Conservation (phyloP, 2,888 invertebrate genomes). For the Ectemnius continuus region DNA sequence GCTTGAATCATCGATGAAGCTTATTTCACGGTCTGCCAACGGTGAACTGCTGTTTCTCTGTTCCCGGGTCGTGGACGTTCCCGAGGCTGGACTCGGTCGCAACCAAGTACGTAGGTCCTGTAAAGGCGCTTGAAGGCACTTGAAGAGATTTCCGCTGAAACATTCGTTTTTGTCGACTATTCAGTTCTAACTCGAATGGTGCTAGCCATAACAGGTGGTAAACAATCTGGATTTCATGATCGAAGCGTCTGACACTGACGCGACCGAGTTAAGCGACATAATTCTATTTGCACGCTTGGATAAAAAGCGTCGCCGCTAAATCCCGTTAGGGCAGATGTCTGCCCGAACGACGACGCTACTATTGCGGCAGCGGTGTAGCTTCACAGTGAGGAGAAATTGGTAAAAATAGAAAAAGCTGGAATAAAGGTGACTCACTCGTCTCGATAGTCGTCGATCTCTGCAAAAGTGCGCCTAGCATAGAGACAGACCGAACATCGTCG, state of each 20-base stretch:
- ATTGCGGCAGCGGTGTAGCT: too few species aligned
- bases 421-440: slow-evolving; percentile 76
- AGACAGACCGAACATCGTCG: slow-evolving; percentile 82
- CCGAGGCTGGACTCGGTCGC: slow-evolving; percentile 73
- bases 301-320: not conserved
- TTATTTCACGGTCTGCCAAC: slow-evolving; percentile 69
- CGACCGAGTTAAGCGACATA: too few species aligned
- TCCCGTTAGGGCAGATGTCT: not conserved
- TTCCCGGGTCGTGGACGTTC: slow-evolving; percentile 44
- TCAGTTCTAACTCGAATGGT: not conserved
- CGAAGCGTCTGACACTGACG: too few species aligned
- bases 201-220: not conserved
- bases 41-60: slow-evolving; percentile 71
- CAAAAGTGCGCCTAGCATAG: slow-evolving; percentile 81
- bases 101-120: slow-evolving; percentile 81
- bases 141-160: slow-evolving; percentile 80
- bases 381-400: too few species aligned
- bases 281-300: too few species aligned
- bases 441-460: slow-evolving; percentile 78
- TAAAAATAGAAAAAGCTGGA: too few species aligned
- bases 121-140: slow-evolving; percentile 81
- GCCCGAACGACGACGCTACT: too few species aligned
- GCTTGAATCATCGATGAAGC: slow-evolving; percentile 74
- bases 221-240: not conserved
- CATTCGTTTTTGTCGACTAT: not conserved